Base-by-base conservation (phyloP, 2,113 vertebrate species). In the Semnornis frantzii region DNA sequence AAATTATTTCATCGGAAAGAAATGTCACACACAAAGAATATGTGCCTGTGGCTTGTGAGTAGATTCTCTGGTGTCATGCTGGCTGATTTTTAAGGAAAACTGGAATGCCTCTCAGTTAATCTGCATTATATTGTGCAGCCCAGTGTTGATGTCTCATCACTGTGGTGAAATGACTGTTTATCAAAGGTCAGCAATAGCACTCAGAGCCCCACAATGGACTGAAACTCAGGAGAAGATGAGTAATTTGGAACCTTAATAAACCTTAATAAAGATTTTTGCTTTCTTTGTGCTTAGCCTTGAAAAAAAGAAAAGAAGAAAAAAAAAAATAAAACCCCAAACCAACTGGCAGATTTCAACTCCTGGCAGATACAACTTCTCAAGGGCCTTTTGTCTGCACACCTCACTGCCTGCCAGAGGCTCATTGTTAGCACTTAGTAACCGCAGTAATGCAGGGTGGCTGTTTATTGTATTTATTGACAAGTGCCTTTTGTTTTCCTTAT, bases 201-300 rank as follows among this genome's bases (percentile, higher is more conserved):
- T 96, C 94, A 90, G 81, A 90, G 73, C 30, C 60, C 57, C 74
- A 95, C 94, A 96, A 92, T 93, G 63, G 82, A 95, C 87, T 94
- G 94, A 95, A 93, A 96, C 58, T 62, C 65, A 91, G 82, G 87
- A 95, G 92, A 92, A 79, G 88, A 93, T 95, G 91, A 94, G 94
- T 95, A 95, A 94, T 93, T 92, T 94, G 71, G 89, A 94, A 65
- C 75, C 72, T 90, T 94, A 94, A 92, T 94, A 93, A 94, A 54
- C 69, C 48, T 54, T 71, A 37, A 55, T 55, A 72, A 90, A 93
- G 91, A 96, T 94, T 95, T 96, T 92, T 92, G 77, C 93, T 95
- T 95, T 88, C 90, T 96, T 96, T 95, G 90, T 91, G 76, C 77
- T 73, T 94, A 96, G 92, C 95, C 96, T 97, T 97, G 96, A 94